Evolutionary conservation across 2,113 vertebrate genomes (phyloP).

Genomic region (Hyaena hyaena): DNA sequence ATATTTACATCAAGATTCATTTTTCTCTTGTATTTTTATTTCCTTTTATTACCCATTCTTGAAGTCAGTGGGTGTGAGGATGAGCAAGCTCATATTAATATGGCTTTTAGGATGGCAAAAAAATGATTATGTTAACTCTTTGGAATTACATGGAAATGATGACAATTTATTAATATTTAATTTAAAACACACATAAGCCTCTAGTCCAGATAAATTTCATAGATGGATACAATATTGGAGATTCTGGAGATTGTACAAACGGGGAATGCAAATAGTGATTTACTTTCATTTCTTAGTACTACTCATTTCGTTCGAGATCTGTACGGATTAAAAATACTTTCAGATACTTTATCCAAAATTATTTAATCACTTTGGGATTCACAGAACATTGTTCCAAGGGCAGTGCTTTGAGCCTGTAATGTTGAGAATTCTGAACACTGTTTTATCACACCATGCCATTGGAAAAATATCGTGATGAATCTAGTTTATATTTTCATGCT

Average conservation of each 20-base stretch:
- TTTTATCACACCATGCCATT: conserved; percentile 37
- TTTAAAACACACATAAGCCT: neutral
- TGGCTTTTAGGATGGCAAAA: neutral
- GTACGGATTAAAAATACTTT: conserved; percentile 31
- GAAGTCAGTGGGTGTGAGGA: neutral
- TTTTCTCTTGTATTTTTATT: neutral
- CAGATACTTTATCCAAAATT: conserved; percentile 30
- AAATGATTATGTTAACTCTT: neutral
- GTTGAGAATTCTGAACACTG: conserved; percentile 18
- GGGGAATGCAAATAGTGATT: neutral
- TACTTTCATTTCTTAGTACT: neutral
- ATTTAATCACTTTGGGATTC: conserved; percentile 29
- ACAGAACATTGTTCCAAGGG: conserved; percentile 6
- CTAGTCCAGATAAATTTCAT: neutral
- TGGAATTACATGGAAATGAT: neutral
- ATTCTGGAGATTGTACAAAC: neutral
- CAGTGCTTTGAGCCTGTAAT: conserved; percentile 18
- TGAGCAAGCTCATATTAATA: neutral
- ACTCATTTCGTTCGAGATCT: conserved; percentile 3
- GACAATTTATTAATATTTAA: conserved; percentile 38
- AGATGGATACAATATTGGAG: neutral
- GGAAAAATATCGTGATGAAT: conserved; percentile 28
- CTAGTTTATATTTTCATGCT: conserved; percentile 47
- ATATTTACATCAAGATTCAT: conserved; percentile 12
- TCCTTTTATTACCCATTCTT: neutral